phyloP scores from a whole-genome alignment of 2,888 invertebrate species.

The Crematogaster levior region DNA sequence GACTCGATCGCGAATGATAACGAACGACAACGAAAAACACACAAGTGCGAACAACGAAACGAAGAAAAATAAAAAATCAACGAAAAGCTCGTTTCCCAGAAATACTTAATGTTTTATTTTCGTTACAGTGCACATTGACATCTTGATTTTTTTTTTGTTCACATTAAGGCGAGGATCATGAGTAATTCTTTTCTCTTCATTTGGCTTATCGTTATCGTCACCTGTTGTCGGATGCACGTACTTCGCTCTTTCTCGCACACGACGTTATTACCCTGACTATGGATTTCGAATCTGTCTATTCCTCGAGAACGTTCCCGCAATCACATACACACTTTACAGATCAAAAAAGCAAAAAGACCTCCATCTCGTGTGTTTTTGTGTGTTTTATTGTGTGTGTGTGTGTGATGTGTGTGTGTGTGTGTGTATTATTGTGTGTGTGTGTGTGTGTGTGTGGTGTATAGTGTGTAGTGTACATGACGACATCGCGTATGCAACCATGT shows the following conservation, averaged over 20 bases:
- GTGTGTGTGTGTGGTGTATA: too few species aligned
- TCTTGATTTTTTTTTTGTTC: constrained; percentile 55
- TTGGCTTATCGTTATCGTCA: constrained; percentile 23
- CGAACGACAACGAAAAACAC: background rate
- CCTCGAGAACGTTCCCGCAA: constrained; percentile 12
- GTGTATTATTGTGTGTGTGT: too few species aligned
- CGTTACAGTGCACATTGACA: constrained; percentile 69
- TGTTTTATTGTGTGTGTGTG: background rate
- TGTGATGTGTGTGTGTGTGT: background rate
- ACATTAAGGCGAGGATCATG: constrained; percentile 67
- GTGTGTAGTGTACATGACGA: constrained; percentile 12
- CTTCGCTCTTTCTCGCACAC: constrained; percentile 36
- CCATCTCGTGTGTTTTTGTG: constrained; percentile 1
- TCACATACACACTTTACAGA: constrained; percentile 28
- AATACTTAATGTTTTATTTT: constrained; percentile 63
- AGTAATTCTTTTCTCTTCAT: constrained; percentile 44
- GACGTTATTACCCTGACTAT: background rate
- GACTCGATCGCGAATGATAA: background rate
- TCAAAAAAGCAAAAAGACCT: constrained; percentile 31
- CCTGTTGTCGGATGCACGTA: constrained; percentile 22
- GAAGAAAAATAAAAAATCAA: constrained; percentile 48
- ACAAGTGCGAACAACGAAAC: too few species aligned
- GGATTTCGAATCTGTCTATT: background rate
- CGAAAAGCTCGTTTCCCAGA: constrained; percentile 53
- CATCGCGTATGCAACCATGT: constrained; percentile 15